These are phyloP conservation scores for Cheilosia impressa DNA, from an alignment of 2,888 invertebrate genomes.

Conservation along the genomic window DNA sequence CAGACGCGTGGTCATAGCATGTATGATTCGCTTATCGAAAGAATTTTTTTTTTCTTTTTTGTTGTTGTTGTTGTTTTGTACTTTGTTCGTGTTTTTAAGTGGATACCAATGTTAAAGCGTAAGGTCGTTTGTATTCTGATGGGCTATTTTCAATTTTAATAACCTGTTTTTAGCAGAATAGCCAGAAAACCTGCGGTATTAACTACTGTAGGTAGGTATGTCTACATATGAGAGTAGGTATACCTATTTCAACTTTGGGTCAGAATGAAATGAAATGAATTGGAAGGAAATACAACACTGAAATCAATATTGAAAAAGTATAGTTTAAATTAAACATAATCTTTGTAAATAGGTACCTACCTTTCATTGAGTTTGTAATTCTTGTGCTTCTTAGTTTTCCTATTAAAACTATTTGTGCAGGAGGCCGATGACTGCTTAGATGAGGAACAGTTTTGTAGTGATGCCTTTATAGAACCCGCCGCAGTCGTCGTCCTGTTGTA, in stretches of 20 bases:
- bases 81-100: constrained; percentile 14
- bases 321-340: neutral
- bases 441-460: constrained; percentile 80
- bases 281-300: neutral
- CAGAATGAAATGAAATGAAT: constrained; percentile 1
- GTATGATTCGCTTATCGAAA: constrained; percentile 22
- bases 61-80: constrained; percentile 7
- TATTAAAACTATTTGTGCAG: constrained; percentile 83
- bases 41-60: constrained; percentile 2
- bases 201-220: neutral
- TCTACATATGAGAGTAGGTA: too few species aligned
- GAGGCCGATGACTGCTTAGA: constrained; percentile 82
- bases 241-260: neutral
- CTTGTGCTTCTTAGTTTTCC: constrained; percentile 82
- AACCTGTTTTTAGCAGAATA: constrained; percentile 63
- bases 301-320: neutral
- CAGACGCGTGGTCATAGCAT: constrained; percentile 41
- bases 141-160: constrained; percentile 52
- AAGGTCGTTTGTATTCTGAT: constrained; percentile 69
- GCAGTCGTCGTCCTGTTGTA: constrained; percentile 77
- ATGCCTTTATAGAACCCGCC: constrained; percentile 77
- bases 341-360: constrained; percentile 56
- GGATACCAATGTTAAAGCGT: constrained; percentile 41
- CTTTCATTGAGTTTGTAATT: constrained; percentile 83
- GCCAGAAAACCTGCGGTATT: constrained; percentile 46